Base-by-base conservation (phyloP, 2,113 vertebrate genomes). In the Rhynchomys soricoides region DNA sequence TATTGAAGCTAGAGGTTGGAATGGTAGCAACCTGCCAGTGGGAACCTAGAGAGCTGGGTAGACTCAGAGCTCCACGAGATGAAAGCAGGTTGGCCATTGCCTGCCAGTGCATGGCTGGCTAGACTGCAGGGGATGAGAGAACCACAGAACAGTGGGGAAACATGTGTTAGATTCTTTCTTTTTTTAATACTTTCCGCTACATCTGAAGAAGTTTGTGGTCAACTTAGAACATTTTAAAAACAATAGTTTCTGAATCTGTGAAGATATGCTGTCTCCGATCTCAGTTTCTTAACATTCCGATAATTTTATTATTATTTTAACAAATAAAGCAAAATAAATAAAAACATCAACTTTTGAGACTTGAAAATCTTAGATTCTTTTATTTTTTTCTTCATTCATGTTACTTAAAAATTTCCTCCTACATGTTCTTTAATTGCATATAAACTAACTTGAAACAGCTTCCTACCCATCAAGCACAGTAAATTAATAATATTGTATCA, bases 401-500 rank as follows among this genome's bases (percentile, higher is more conserved):
- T 95, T 90, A 97, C 85, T 86, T 7, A 5, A 96, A 34, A 62
- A 68, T 4, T 94, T 43, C 37, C 5, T 52, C 86, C 87, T 94
- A 7, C 0, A 34, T 95, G 10, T 83, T 97, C 81, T 97, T 97
- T 87, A 96, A 98, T 97, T 89, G 89, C 15, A 0, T 97, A 43
- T 97, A 82, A 96, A 19, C 70, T 90, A 93, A 55, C 26, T 71
- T 97, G 66, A 93, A 91, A 91, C 0, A 89, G 52, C 91, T 97
- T 96, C 94, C 81, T 88, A 98, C 40, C 31, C 92, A 77, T 95
- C 62, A 89, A 96, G 94, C 86, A 89, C 12, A 96, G 91, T 93
- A 95, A 59, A 73, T 97, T 97, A 71, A 31, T 79, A 96, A 91
- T 85, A 97, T 64, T 98, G 43, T 66, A 52, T 97, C 34, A 96